Percentiles rank a stretch among this genome's conserved stretches.
Conservation (phyloP, 2,888 invertebrate species). For the Heteropelma amictum region DNA sequence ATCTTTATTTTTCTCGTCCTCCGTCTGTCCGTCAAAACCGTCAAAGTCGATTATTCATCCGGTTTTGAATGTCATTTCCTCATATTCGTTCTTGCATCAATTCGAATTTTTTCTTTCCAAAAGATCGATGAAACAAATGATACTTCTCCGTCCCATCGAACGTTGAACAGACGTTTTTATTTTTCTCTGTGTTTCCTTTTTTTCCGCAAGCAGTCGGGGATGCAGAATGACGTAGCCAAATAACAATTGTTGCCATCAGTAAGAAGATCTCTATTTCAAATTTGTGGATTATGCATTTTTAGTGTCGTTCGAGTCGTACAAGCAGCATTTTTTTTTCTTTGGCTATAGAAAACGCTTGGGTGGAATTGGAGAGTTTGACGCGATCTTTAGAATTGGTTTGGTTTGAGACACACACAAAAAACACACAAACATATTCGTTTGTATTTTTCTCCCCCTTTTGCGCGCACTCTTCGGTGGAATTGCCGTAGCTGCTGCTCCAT, state of each 20-base stretch:
- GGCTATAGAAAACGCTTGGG: too few relatives aligned
- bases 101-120: constrained; percentile 15
- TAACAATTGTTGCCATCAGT: constrained; percentile 77
- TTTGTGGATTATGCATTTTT: constrained; percentile 57
- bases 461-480: too few relatives aligned
- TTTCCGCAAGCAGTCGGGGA: constrained; percentile 76
- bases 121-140: background rate
- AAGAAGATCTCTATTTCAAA: constrained; percentile 71
- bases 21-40: too few relatives aligned
- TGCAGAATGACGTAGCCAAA: constrained; percentile 77
- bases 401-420: too few relatives aligned
- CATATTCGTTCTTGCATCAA: background rate
- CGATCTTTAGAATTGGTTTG: too few relatives aligned
- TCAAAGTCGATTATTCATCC: too few relatives aligned
- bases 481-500: too few relatives aligned
- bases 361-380: too few relatives aligned
- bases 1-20: constrained; percentile 38
- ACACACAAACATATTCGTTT: too few relatives aligned
- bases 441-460: too few relatives aligned
- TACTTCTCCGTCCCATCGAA: constrained; percentile 1
- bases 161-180: constrained; percentile 46
- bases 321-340: constrained; percentile 6
- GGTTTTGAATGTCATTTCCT: too few relatives aligned
- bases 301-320: background rate
- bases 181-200: constrained; percentile 55